These are phyloP conservation scores for Elysia chlorotica DNA, from an alignment of 1,140 invertebrate species.

Conservation along the genomic window DNA sequence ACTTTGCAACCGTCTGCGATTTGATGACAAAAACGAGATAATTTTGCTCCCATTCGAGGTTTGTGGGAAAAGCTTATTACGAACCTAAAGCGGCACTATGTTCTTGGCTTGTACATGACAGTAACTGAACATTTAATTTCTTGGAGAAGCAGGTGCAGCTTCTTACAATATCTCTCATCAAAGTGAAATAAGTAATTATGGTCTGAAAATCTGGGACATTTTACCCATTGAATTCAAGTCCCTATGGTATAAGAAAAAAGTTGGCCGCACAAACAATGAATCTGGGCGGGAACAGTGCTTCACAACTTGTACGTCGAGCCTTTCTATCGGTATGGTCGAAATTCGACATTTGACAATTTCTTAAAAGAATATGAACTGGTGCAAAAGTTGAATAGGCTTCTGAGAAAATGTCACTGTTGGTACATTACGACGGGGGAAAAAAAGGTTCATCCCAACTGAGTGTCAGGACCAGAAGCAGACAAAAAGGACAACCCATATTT, in stretches of 20 bases:
- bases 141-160: slow-evolving; percentile 42
- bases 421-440: background rate
- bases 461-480: background rate
- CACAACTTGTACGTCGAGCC: slow-evolving; percentile 12
- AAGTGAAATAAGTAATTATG: slow-evolving; percentile 65
- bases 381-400: background rate
- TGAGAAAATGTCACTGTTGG: background rate
- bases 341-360: slow-evolving; percentile 28
- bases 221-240: slow-evolving; percentile 19
- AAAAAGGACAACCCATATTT: slow-evolving; percentile 4
- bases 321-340: slow-evolving; percentile 20
- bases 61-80: slow-evolving; percentile 33
- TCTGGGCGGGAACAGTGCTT: slow-evolving; percentile 8
- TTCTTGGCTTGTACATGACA: slow-evolving; percentile 29
- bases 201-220: slow-evolving; percentile 52
- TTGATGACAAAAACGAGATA: no score
- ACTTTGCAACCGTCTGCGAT: no score
- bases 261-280: background rate
- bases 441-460: background rate
- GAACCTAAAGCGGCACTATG: slow-evolving; percentile 24
- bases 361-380: slow-evolving; percentile 13
- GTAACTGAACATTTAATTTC: slow-evolving; percentile 49
- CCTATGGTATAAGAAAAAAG: slow-evolving; percentile 21
- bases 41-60: slow-evolving; percentile 33
- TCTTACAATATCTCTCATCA: slow-evolving; percentile 58